Base-by-base conservation (phyloP, 2,888 invertebrate species). In the Cerceris ruficornis region DNA sequence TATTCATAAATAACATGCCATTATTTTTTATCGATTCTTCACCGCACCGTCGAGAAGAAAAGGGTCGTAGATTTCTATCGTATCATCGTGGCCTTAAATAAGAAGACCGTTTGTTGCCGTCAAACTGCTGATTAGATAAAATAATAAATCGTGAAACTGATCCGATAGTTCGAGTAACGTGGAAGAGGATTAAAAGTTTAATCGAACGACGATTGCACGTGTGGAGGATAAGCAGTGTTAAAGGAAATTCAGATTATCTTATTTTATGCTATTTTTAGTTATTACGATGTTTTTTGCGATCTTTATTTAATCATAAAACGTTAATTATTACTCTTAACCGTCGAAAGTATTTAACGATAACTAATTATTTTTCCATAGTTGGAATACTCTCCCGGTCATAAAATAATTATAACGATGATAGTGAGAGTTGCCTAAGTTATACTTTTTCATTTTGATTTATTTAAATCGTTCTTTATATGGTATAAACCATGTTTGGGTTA, bases 51-150 rank as follows among this genome's bases (percentile, higher is more conserved):
- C 15, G 46, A 28, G 50, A 69, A 28, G 50, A 69, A 69, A 58
- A 13, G 41, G 67, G 46, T 54, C 42, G 42, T 14, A 54, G 28
- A 68, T 59, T 43, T 11, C 54, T 59, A n/a, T 17, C 41, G 54
- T 11, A 61, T 14, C 2, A 43, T 46, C 14, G 15, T n/a, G 8
- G n/a, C 11, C 17, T 1, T 17, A 70, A 55, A 11, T 42, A 60
- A 74, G 41, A 68, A 43, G 61, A 55, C 43, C 54, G 15, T 50
- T 60, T 28, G 50, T 43, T 58, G 52, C 14, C 46, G 50, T 9
- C 54, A 46, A 69, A 41, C 43, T 43, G 46, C 28, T 49, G 69
- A 75, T 55, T 75, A 69, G 69, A 75, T 65, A 69, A 62, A 65
- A 39, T 28, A n/a, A 42, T 28, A 14, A 15, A 15, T 17, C n/a